Evolutionary conservation across 2,888 invertebrate species (phyloP), one percentile per base, ranked within the genome.

Genomic region (Perithous albicinctus): DNA sequence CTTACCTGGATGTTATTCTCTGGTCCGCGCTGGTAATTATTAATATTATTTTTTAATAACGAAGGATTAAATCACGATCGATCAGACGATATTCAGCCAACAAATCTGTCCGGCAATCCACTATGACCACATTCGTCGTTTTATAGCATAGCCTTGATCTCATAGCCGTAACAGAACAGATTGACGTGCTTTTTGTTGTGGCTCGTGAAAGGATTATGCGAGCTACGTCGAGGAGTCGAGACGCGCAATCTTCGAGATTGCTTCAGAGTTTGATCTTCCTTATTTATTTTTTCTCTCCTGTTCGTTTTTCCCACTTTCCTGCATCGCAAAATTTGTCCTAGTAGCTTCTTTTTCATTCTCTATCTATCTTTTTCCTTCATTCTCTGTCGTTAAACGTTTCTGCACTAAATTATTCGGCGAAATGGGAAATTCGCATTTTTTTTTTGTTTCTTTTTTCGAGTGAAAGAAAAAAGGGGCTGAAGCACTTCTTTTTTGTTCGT

Each of bases 1-100:
- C 75, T 75, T 75, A 75, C 75, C 75, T 75, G 66, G 51, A 46
- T 75, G 54, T 56, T 56, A 38, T 66, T 56, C 26, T 63, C 63
- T 41, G 43, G 38, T 59, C 18, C 41, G 18, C 15, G 15, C n/a
- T 61, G 46, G 23, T 32, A 1, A 20, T 35, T 51, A 48, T 51
- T 74, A 29, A 69, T 26, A 1, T 69, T 43, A 48, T 67, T n/a
- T n/a, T n/a, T n/a, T 29, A 59, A 61, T 61, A 48, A n/a, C 48
- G 32, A 61, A 61, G 15, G 10, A 67, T 78, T 32, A 32, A 15
- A 15, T 63, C 54, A 46, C 18, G 64, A 72, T 70, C 59, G 56
- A 75, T 56, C 59, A 32, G 32, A 32, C 35, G 35, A 59, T 51
- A 1, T 51, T 56, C 43, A 43, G 8, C 26, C 8, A 38, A 18